These are phyloP conservation scores for Hartigia nigra DNA, from an alignment of 2,888 invertebrate genomes.

Conservation along the genomic window DNA sequence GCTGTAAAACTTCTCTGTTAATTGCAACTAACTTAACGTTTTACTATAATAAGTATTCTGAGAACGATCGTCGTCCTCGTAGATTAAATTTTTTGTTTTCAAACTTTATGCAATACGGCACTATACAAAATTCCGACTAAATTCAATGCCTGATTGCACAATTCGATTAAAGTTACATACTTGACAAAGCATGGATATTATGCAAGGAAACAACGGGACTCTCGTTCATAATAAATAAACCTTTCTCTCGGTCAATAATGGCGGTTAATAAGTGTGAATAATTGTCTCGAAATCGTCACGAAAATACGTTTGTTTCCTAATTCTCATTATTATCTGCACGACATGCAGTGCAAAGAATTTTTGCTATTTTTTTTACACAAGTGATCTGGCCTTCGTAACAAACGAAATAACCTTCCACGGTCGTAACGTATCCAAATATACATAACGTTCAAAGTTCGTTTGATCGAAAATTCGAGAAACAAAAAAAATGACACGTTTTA, in stretches of 20 bases:
- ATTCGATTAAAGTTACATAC: not conserved
- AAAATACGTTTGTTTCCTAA: constrained; percentile 3
- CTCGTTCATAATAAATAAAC: not conserved
- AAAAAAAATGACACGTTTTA: not conserved
- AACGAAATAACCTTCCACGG: not conserved
- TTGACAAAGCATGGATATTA: not conserved
- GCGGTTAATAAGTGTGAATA: not conserved
- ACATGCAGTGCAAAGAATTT: not conserved
- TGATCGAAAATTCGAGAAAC: not conserved
- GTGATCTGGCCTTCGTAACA: not conserved
- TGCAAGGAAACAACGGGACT: not conserved
- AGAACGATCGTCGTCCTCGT: not conserved
- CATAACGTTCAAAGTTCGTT: not conserved
- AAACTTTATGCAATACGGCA: not conserved
- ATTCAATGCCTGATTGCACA: not conserved
- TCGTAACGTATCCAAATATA: not conserved
- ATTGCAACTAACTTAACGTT: not conserved
- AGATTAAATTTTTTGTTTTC: not conserved
- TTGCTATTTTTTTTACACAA: not conserved
- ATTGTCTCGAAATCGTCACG: not conserved
- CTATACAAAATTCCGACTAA: not conserved
- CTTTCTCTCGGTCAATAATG: not conserved
- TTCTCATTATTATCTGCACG: not conserved
- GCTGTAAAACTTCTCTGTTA: not conserved
- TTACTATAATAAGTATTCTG: not conserved